These are phyloP conservation scores for Andrena cerasifolii DNA, from an alignment of 1,140 invertebrate genomes.

Conservation along the genomic window DNA sequence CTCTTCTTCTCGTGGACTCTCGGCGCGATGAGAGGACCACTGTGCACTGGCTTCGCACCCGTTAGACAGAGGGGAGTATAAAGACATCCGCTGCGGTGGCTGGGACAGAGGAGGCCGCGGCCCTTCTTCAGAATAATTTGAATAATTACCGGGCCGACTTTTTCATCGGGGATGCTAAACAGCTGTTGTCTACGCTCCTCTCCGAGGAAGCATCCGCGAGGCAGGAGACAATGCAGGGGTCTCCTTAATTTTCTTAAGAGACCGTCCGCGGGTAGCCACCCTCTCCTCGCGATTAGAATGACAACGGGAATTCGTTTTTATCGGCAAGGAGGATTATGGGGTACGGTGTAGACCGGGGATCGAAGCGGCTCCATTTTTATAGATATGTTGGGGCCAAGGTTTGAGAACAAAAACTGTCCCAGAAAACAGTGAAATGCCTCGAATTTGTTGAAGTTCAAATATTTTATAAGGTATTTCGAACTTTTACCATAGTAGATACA, in stretches of 20 bases:
- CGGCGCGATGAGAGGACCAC: constrained; percentile 1
- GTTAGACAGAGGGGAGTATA: constrained; percentile 36
- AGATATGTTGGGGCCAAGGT: no score
- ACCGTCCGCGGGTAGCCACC: background rate
- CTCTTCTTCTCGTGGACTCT: background rate
- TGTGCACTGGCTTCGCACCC: constrained; percentile 39
- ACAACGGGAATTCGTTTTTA: constrained; percentile 17
- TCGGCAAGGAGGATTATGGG: background rate
- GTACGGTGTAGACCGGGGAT: background rate
- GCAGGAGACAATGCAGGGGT: constrained; percentile 67
- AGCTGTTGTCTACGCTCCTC: constrained; percentile 70
- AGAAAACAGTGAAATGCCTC: no score
- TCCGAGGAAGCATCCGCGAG: constrained; percentile 39
- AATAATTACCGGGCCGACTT: constrained; percentile 74
- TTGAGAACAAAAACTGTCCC: no score
- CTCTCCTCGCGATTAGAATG: constrained; percentile 6
- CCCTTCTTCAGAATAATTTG: constrained; percentile 74
- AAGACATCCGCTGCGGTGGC: constrained; percentile 50
- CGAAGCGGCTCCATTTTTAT: no score
- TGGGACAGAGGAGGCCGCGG: constrained; percentile 37
- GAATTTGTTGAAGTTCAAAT: no score
- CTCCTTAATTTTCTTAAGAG: constrained; percentile 71
- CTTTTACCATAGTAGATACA: no score
- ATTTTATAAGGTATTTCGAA: no score
- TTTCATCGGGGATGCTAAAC: constrained; percentile 76